Conservation (phyloP, 2,888 invertebrate genomes). For the Choristoneura rosaceana region DNA sequence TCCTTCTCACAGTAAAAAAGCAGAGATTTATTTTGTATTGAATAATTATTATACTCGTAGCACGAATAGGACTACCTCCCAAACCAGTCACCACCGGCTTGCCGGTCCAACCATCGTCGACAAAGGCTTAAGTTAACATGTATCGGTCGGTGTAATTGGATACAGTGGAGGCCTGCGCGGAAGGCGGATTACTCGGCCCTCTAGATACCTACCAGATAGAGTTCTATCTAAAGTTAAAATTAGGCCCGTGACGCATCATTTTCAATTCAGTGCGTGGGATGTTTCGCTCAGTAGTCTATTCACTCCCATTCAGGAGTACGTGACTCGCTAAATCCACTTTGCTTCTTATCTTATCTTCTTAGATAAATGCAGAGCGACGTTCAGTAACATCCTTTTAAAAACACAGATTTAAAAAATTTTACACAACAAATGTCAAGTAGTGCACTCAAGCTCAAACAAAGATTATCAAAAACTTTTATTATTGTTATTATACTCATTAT, state of each 20-base stretch:
- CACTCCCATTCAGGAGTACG: slow-evolving; percentile 66
- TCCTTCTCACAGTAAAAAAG: too few relatives aligned
- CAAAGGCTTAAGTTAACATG: slow-evolving; percentile 32
- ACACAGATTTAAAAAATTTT: not conserved
- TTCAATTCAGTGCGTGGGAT: slow-evolving; percentile 57
- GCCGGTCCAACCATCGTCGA: slow-evolving; percentile 11
- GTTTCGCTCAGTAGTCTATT: slow-evolving; percentile 59
- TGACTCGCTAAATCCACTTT: slow-evolving; percentile 70
- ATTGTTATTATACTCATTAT: too few relatives aligned
- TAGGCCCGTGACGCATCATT: slow-evolving; percentile 54
- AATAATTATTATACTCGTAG: not conserved
- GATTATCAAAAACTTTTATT: too few relatives aligned
- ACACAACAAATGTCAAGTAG: not conserved
- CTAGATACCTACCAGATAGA: slow-evolving; percentile 16
- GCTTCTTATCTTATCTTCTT: slow-evolving; percentile 64
- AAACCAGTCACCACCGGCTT: slow-evolving; percentile 1
- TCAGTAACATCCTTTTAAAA: not conserved
- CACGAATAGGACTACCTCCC: too few relatives aligned
- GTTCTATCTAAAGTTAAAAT: slow-evolving; percentile 50
- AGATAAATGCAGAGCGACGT: slow-evolving; percentile 40
- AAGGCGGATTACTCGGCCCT: slow-evolving; percentile 38
- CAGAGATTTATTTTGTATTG: too few relatives aligned
- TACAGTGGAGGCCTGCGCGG: slow-evolving; percentile 29
- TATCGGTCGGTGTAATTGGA: slow-evolving; percentile 35
- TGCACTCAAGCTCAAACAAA: too few relatives aligned